A percentile compares a stretch with the other conserved stretches of the same genome.
phyloP scores from a whole-genome alignment of 2,888 invertebrate species.

The Baronia brevicornis region DNA sequence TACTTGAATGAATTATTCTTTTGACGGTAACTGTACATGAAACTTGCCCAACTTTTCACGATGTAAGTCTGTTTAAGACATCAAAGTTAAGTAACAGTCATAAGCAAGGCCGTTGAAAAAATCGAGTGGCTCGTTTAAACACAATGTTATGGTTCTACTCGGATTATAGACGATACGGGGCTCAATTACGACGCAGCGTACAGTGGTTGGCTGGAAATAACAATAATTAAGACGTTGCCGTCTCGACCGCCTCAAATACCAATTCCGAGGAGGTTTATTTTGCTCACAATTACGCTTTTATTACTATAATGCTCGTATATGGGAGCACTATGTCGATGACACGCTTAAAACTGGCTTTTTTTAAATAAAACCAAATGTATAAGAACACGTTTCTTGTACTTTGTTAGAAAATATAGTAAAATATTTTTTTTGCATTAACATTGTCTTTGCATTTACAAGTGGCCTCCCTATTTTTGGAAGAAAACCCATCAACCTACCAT shows the following conservation, averaged over 20 bases:
- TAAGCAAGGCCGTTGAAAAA: too few species aligned
- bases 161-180: slow-evolving; percentile 47
- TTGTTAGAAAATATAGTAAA: not conserved
- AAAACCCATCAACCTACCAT: too few species aligned
- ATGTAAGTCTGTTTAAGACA: slow-evolving; percentile 24
- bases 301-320: slow-evolving; percentile 17
- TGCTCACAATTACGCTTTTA: slow-evolving; percentile 24
- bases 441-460: too few species aligned
- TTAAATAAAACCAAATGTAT: slow-evolving; percentile 1
- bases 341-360: slow-evolving; percentile 7
- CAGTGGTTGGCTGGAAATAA: slow-evolving; percentile 46
- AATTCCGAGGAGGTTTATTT: slow-evolving; percentile 29
- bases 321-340: slow-evolving; percentile 13
- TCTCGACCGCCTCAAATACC: slow-evolving; percentile 26
- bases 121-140: too few species aligned
- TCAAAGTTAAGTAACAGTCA: slow-evolving; percentile 39
- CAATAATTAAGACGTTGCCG: slow-evolving; percentile 52
- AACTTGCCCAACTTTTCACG: not conserved
- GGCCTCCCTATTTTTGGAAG: too few species aligned
- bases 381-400: slow-evolving; percentile 1
- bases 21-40: not conserved
- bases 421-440: too few species aligned
- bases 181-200: slow-evolving; percentile 42
- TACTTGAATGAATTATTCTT: too few species aligned
- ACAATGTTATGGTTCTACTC: slow-evolving; percentile 28